phyloP scores from a whole-genome alignment of 2,888 invertebrate species.

The Lasiommata megera region DNA sequence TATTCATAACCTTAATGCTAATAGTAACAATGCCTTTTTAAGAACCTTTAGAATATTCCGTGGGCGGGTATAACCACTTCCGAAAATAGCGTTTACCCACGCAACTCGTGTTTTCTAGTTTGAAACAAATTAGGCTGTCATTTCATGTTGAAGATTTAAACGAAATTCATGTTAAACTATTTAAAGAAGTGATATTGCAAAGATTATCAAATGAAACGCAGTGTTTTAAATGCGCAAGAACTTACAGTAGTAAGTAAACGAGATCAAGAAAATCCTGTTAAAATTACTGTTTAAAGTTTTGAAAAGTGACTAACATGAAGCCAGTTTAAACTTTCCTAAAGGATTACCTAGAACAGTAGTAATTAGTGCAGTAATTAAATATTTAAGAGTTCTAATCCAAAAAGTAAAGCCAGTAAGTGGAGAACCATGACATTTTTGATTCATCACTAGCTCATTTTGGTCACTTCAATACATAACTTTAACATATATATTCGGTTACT shows the following conservation, averaged over 20 bases:
- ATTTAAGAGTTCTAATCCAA: too few species aligned
- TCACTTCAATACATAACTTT: too few species aligned
- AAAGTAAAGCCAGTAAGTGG: too few species aligned
- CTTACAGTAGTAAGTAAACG: neutral
- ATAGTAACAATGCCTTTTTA: conserved; percentile 28
- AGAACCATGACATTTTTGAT: too few species aligned
- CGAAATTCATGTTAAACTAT: conserved; percentile 10
- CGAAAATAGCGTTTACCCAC: conserved; percentile 29
- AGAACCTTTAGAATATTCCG: conserved; percentile 21
- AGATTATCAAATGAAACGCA: neutral
- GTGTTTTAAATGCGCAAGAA: neutral
- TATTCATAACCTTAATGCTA: conserved; percentile 28
- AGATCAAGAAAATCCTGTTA: too few species aligned
- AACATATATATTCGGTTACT: too few species aligned
- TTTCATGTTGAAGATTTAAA: conserved; percentile 22
- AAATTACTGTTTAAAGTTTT: too few species aligned
- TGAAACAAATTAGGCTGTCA: conserved; percentile 27
- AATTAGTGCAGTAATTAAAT: too few species aligned
- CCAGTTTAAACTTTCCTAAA: too few species aligned
- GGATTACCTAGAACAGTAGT: too few species aligned
- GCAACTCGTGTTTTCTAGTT: conserved; percentile 22
- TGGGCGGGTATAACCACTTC: conserved; percentile 27
- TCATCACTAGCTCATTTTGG: too few species aligned
- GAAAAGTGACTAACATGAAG: too few species aligned
- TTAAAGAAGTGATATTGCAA: neutral